Conservation (phyloP, 2,113 vertebrate genomes). For the Tiliqua scincoides region DNA sequence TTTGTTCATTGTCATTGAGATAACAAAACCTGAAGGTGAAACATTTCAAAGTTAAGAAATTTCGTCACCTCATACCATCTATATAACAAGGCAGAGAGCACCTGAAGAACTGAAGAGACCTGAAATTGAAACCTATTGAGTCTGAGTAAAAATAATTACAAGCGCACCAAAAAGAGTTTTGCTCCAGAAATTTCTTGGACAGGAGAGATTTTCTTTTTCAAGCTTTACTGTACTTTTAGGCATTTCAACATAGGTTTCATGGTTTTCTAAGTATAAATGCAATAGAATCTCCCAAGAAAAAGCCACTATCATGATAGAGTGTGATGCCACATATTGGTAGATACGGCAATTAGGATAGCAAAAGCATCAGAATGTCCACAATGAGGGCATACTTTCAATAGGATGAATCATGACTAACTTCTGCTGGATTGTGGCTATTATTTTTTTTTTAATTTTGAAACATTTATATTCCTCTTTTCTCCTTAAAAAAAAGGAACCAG, state of each 20-base stretch:
- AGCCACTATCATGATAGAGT: background rate
- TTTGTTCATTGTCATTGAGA: slow-evolving; percentile 17
- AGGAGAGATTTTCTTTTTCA: slow-evolving; percentile 37
- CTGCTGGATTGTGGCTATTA: background rate
- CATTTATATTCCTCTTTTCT: no score
- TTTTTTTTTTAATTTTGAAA: background rate
- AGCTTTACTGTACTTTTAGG: background rate
- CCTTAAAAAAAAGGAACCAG: no score
- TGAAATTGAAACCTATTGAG: slow-evolving; percentile 51
- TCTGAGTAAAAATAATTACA: slow-evolving; percentile 62
- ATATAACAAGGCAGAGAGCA: slow-evolving; percentile 18
- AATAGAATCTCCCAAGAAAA: background rate
- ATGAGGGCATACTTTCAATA: background rate
- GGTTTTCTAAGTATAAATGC: background rate
- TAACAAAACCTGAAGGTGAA: slow-evolving; percentile 36
- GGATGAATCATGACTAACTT: background rate
- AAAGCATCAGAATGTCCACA: background rate
- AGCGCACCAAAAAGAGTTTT: slow-evolving; percentile 15
- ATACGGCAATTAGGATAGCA: slow-evolving; percentile 29
- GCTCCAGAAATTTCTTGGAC: slow-evolving; percentile 6
- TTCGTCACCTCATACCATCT: slow-evolving; percentile 21
- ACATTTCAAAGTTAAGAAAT: slow-evolving; percentile 13
- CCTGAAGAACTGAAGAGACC: slow-evolving; percentile 24
- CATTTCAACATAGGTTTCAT: background rate
- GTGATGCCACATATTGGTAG: background rate